Conservation (phyloP, 2,113 vertebrate genomes). For the Sapayoa aenigma region DNA sequence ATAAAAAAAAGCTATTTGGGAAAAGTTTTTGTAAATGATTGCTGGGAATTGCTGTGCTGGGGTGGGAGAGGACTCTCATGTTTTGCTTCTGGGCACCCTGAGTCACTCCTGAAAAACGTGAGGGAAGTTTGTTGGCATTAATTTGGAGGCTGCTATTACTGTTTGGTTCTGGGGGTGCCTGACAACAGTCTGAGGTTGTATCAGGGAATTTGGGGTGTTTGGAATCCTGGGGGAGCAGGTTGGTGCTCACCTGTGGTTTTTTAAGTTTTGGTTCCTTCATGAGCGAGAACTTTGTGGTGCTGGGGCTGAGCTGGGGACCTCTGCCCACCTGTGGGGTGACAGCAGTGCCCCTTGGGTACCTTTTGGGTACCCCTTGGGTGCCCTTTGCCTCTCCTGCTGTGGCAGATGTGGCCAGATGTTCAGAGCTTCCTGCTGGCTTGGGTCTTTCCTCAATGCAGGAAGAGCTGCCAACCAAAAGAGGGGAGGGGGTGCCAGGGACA, state of each 20-base stretch:
- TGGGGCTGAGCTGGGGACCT: neutral
- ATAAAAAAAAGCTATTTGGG: neutral
- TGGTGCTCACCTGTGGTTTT: neutral
- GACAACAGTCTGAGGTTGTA: neutral
- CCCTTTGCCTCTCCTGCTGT: neutral
- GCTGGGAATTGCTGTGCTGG: no score
- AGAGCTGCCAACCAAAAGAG: neutral
- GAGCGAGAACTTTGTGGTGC: neutral
- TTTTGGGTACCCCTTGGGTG: neutral
- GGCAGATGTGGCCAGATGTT: neutral
- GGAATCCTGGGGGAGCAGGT: no score
- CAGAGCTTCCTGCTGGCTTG: neutral
- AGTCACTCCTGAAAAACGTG: neutral
- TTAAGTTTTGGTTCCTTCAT: neutral
- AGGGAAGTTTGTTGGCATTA: no score
- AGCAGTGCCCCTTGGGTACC: neutral
- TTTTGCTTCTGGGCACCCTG: no score
- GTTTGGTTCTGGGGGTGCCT: neutral
- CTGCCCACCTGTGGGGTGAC: neutral
- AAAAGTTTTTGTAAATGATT: rapidly evolving
- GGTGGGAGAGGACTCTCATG: rapidly evolving
- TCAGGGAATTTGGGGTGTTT: neutral
- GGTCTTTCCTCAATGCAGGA: neutral
- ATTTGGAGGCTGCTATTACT: neutral
- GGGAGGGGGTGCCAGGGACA: no score